Conservation (phyloP, 2,113 vertebrate species). For the Cariama cristata region DNA sequence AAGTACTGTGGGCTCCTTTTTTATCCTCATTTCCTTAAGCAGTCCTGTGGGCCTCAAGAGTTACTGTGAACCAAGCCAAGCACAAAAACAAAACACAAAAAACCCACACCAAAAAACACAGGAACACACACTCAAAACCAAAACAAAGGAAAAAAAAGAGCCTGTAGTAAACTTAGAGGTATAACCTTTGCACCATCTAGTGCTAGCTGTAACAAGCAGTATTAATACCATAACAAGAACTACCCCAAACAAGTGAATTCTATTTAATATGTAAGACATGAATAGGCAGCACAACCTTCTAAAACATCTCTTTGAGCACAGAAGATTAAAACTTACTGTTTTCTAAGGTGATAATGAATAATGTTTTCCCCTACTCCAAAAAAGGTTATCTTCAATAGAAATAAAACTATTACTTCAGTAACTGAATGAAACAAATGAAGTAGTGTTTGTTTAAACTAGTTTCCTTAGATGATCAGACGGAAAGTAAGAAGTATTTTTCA, state of each 20-base stretch:
- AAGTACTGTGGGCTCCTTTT: not conserved
- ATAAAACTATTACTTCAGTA: not conserved
- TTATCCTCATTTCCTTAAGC: not conserved
- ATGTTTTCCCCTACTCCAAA: not conserved
- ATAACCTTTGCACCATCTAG: constrained; percentile 20
- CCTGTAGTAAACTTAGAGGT: not conserved
- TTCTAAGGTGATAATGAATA: constrained; percentile 7
- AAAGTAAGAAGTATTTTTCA: not conserved
- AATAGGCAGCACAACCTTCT: not conserved
- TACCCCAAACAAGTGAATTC: not conserved
- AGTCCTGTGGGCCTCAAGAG: not conserved
- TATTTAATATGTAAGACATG: not conserved
- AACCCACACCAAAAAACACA: not conserved
- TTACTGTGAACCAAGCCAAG: not conserved
- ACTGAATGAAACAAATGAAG: not conserved
- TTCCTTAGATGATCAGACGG: not conserved
- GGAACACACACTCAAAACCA: not conserved
- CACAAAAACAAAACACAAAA: not conserved
- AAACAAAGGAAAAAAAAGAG: not conserved
- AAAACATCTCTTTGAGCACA: not conserved
- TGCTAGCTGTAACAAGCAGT: not conserved
- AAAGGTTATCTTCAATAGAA: not conserved
- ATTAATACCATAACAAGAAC: not conserved
- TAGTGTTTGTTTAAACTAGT: not conserved
- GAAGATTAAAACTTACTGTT: not conserved